These are phyloP conservation scores for Myiotriccus ornatus DNA, from an alignment of 2,797 vertebrate genomes.

Conservation along the genomic window DNA sequence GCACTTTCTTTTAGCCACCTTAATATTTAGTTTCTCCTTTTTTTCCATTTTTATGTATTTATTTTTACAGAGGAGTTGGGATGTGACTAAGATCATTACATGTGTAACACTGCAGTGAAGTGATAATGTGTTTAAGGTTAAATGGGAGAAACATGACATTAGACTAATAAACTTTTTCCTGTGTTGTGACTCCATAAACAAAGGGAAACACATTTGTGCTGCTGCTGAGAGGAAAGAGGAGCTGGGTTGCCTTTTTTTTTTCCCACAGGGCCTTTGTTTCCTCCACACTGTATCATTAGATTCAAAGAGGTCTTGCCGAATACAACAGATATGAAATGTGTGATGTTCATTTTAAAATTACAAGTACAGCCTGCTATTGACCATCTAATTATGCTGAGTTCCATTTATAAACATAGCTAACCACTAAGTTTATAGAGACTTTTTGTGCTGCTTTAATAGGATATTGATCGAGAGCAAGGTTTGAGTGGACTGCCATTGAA, in stretches of 20 bases:
- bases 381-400: constrained; percentile 89
- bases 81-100: constrained; percentile 64
- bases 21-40: not conserved
- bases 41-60: constrained; percentile 38
- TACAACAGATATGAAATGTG: constrained; percentile 73
- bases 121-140: constrained; percentile 64
- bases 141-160: constrained; percentile 54
- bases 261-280: constrained; percentile 50
- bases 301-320: constrained; percentile 37
- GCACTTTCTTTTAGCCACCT: not conserved
- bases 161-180: constrained; percentile 63
- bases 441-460: constrained; percentile 92
- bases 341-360: constrained; percentile 83
- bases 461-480: constrained; percentile 97
- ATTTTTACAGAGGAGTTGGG: constrained; percentile 54
- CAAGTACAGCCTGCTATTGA: constrained; percentile 82
- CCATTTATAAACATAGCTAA: constrained; percentile 91
- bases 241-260: not conserved
- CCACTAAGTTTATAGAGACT: constrained; percentile 90
- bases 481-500: constrained; percentile 93
- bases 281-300: not conserved
- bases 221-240: constrained; percentile 29
- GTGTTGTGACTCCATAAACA: constrained; percentile 61
- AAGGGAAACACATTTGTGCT: constrained; percentile 47
- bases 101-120: constrained; percentile 22